Evolutionary conservation across 53 echinoderm and acorn worm genomes (phyloP).

Genomic region (Mesocentrotus franciscanus): DNA sequence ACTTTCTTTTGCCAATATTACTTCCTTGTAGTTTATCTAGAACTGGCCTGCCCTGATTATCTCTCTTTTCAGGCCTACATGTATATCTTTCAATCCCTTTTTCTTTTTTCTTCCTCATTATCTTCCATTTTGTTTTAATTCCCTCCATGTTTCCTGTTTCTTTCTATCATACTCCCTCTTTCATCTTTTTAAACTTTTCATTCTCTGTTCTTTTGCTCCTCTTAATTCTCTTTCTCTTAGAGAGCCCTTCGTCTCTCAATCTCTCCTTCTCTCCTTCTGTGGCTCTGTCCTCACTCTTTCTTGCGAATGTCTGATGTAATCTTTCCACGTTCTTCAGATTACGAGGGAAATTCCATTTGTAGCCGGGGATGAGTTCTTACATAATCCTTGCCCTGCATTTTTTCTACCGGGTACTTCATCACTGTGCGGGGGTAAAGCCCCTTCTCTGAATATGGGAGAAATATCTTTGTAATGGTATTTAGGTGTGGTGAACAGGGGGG

Average conservation of each 20-base stretch:
- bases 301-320: not conserved
- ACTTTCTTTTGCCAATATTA: no score
- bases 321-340: slow-evolving; percentile 36
- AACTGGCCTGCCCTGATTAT: no score
- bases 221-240: no score
- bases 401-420: not conserved
- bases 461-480: slow-evolving; percentile 40
- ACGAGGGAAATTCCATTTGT: slow-evolving; percentile 23
- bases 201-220: no score
- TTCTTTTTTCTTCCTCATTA: no score
- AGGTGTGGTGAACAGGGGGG: slow-evolving; percentile 13
- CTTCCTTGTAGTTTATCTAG: no score
- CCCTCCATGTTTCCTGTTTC: no score
- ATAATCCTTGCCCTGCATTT: not conserved
- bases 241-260: not conserved
- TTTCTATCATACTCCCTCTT: no score
- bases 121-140: no score
- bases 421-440: not conserved
- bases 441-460: not conserved
- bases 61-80: no score
- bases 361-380: slow-evolving; percentile 8
- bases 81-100: no score
- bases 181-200: no score
- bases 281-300: not conserved
- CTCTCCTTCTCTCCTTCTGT: not conserved